A percentile compares a stretch with the other conserved stretches of the same genome.
Conservation (phyloP, 2,113 vertebrate genomes). For the Ameiurus melas region DNA sequence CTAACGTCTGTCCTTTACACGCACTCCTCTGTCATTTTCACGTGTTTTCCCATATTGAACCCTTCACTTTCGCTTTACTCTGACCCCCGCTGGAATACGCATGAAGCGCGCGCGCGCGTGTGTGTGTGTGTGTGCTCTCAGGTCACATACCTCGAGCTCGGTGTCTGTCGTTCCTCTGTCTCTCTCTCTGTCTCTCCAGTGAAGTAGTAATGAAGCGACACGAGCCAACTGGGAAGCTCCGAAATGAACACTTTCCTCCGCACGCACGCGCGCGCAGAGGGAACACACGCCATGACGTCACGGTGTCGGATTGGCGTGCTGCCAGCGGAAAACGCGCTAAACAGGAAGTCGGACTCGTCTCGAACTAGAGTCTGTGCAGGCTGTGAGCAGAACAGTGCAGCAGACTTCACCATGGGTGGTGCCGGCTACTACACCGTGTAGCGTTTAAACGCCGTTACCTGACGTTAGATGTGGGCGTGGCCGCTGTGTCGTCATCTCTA, state of each 20-base stretch:
- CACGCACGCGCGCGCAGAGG: constrained; percentile 1
- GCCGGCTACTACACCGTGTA: not conserved
- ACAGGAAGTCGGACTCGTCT: constrained; percentile 10
- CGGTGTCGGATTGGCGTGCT: constrained; percentile 18
- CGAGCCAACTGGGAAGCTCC: not conserved
- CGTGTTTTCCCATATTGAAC: not conserved
- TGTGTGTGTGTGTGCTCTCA: not conserved
- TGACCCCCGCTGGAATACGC: too few relatives aligned
- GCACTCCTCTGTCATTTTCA: not conserved
- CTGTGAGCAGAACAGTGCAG: too few relatives aligned
- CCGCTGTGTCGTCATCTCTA: not conserved
- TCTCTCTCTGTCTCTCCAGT: not conserved
- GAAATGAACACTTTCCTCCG: not conserved
- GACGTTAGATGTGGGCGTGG: constrained; percentile 8
- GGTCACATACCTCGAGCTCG: constrained; percentile 36
- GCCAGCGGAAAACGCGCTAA: constrained; percentile 11
- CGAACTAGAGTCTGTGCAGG: not conserved
- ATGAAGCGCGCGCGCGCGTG: too few relatives aligned
- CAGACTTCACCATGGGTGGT: not conserved
- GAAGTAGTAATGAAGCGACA: not conserved
- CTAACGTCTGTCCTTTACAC: not conserved
- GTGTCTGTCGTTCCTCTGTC: not conserved
- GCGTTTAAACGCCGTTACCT: not conserved
- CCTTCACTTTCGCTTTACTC: constrained; percentile 37
- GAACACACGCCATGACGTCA: constrained; percentile 29